phyloP scores from a whole-genome alignment of 2,113 vertebrate genomes.

The Todiramphus saurophagus region DNA sequence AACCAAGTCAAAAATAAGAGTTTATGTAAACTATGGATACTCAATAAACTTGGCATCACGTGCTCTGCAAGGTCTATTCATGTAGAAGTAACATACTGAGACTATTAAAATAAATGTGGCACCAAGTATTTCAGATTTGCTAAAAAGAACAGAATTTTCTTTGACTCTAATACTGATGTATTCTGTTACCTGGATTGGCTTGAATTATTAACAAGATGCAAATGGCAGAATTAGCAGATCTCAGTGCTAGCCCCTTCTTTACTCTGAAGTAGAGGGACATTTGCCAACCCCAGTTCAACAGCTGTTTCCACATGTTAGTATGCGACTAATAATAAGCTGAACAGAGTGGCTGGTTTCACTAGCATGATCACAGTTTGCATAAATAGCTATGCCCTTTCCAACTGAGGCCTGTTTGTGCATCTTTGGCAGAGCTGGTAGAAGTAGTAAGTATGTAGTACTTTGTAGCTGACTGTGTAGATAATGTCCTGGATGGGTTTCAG shows the following conservation, averaged over 20 bases:
- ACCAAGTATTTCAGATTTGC: not conserved
- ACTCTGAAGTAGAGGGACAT: not conserved
- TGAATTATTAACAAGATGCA: not conserved
- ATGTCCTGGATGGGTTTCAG: conserved; percentile 7
- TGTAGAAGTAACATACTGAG: not conserved
- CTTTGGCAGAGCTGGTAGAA: not conserved
- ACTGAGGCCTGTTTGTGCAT: not conserved
- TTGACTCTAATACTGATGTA: not conserved
- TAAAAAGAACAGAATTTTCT: not conserved
- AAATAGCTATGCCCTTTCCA: not conserved
- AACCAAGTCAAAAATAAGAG: not conserved
- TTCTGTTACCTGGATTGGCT: not conserved
- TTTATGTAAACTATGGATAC: not conserved
- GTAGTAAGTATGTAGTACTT: not conserved
- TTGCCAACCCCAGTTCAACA: not conserved
- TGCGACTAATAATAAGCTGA: not conserved
- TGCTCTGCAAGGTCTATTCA: not conserved
- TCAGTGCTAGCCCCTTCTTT: not conserved
- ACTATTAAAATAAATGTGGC: not conserved
- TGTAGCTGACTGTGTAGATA: not conserved
- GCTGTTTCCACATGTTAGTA: not conserved
- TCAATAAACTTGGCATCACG: not conserved
- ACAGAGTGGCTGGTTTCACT: not conserved
- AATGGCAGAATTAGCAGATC: not conserved
- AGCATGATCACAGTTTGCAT: not conserved